Evolutionary conservation across 2,888 invertebrate species (phyloP), one percentile per base, ranked within the genome.

Genomic region (Apocheima hispidaria): DNA sequence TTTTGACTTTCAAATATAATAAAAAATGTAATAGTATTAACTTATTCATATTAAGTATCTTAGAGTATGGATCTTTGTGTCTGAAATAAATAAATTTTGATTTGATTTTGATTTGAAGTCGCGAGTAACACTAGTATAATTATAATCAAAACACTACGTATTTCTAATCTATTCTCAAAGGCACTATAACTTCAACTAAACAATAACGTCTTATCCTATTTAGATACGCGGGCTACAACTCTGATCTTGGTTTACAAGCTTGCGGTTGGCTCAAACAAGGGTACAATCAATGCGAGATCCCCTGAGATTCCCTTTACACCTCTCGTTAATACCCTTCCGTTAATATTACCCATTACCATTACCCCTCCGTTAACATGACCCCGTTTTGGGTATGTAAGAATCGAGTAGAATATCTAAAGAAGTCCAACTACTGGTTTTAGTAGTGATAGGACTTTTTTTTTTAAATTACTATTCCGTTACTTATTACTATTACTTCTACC

Each of bases 321-420:
- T 63, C 41, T 46, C 49, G 63, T 33, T 68, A 60, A 60, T 60
- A 62, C 52, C 52, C 50, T 36, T 49, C 50, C 52, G 62, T 62
- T 55, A 62, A 48, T 35, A 28, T 44, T 49, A 36, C 53, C 52
- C 58, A 16, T 38, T 48, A 33, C 21, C 46, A n/a, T 46, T 65
- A 62, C 55, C 52, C 38, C 20, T 40, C 48, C 55, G 54, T 58
- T 55, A 62, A 48, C 46, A 26, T 48, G 38, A 33, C 50, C 60
- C 35, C 53, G 18, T 52, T 50, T 36, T 26, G 50, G 58, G 53
- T 28, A 30, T 18, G 33, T 51, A 60, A 18, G n/a, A 1, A 30
- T 50, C 30, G 46, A 46, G 12, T 30, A 30, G 30, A 46, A 33
- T 12, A 20, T 46, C 7, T 12, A 7, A 30, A 46, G 46, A 46